Base-by-base conservation (phyloP, 2,888 invertebrate genomes). In the Dicranocentrus wangi region DNA sequence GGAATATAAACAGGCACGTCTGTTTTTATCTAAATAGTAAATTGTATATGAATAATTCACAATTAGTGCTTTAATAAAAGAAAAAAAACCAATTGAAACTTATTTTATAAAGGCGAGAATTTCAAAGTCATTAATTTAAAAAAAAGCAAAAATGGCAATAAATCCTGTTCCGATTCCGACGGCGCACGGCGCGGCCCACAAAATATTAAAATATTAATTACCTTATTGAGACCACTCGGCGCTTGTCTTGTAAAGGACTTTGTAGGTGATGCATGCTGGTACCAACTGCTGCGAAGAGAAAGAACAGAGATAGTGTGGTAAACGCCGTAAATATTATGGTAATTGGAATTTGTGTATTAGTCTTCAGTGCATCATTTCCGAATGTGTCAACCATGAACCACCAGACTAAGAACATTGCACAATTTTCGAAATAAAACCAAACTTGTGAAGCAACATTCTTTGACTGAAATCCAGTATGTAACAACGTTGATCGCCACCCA, bases 361-460 rank as follows among this genome's bases (percentile, higher is more conserved):
- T 21, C 27, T 47, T 60, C 3, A 82, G 28, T 28, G 51, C 19
- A 0, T 15, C 2, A 27, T 53, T 42, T 2, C 55, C 80, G 2
- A 1, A 23, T 15, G 17, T 39, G 0, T 27, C 3, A 17, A 83
- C 75, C 1, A 72, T 28, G 15, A 69, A 68, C 83, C 83, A 83
- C 86, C 86, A 86, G 7, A 81, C 17, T 1, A 65, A 69, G 65
- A 85, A 85, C 72, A 83, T 83, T 8, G 32, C 21, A 28, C 73
- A 21, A 55, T 83, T 86, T 73, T 86, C 86, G 1, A 82, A 5
- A 39, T 86, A 86, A 70, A 85, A 86, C 77, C 82, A 84, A 15
- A 84, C 15, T 55, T 86, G 86, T n/a, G 83, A 80, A 17, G 79
- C 82, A 28, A 85, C 61, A 68, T 86, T 85, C 63, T 82, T 81